A percentile compares a stretch with the other conserved stretches of the same genome.
Conservation (phyloP, 2,797 vertebrate genomes). For the Bradypus variegatus region DNA sequence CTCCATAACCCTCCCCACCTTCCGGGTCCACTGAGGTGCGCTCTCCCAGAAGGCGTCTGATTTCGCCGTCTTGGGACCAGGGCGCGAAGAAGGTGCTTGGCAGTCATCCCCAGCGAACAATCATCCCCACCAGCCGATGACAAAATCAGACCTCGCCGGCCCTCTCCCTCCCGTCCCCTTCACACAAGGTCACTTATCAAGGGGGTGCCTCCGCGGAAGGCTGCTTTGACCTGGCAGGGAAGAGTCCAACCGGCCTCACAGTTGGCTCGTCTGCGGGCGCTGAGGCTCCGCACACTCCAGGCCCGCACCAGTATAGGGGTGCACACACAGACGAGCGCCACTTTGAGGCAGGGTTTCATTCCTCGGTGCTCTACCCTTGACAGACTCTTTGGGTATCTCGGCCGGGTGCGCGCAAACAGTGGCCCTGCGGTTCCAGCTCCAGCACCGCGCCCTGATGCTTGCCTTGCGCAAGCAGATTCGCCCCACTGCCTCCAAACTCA, state of each 20-base stretch:
- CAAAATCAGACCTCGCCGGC: not conserved
- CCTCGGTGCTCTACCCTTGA: rapidly evolving
- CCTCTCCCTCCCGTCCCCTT: not conserved
- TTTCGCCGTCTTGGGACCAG: not conserved
- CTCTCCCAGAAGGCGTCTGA: not conserved
- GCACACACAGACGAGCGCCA: no score
- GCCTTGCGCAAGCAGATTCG: not conserved
- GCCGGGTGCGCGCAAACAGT: not conserved
- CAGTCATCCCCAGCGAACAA: not conserved
- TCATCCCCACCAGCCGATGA: not conserved
- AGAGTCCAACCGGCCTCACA: not conserved
- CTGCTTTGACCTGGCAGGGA: not conserved
- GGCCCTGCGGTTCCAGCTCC: not conserved
- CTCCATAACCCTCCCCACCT: not conserved
- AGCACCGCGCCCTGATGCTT: not conserved
- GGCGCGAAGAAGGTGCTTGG: not conserved
- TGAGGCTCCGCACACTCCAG: no score
- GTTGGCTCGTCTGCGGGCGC: not conserved
- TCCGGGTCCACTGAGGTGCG: rapidly evolving
- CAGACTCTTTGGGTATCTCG: not conserved
- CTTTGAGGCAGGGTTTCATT: not conserved
- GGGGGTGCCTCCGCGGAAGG: not conserved
- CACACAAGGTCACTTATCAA: constrained; percentile 28
- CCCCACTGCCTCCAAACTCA: not conserved
- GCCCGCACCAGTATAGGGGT: not conserved